Conservation (phyloP, 2,797 vertebrate genomes). For the Oreochromis grahami region DNA sequence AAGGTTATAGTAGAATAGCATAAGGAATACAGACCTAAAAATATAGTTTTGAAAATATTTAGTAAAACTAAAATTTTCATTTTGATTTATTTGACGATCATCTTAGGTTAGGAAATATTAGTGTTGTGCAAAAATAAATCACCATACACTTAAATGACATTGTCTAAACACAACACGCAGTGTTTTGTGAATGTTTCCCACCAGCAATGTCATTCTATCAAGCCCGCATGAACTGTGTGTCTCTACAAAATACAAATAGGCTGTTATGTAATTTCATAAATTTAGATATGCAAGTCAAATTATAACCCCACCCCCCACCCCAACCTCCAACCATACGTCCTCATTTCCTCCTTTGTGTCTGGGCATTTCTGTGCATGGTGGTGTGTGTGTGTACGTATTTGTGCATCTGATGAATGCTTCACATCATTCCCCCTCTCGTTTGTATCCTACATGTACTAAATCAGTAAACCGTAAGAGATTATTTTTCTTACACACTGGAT, state of each 20-base stretch:
- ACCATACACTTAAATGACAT: neutral
- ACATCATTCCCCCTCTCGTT: neutral
- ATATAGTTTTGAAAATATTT: neutral
- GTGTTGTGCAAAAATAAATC: neutral
- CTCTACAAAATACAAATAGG: neutral
- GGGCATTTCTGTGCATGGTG: conserved; percentile 45
- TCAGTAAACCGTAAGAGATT: neutral
- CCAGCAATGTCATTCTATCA: neutral
- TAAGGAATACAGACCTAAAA: neutral
- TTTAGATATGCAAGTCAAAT: neutral
- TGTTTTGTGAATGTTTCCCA: conserved; percentile 11
- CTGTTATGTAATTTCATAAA: neutral
- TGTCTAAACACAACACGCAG: neutral
- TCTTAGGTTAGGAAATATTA: neutral
- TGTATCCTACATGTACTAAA: neutral
- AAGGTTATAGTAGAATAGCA: neutral
- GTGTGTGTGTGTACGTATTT: conserved; percentile 3
- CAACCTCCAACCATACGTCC: neutral
- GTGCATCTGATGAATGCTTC: conserved; percentile 50
- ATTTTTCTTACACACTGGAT: neutral
- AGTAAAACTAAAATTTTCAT: neutral
- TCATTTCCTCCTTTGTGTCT: conserved; percentile 1
- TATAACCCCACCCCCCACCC: neutral
- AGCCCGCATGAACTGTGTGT: conserved; percentile 4
- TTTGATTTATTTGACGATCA: neutral